Percentiles rank a stretch among this genome's conserved stretches.
These are phyloP conservation scores for Eurystomus gularis DNA, from an alignment of 2,113 vertebrate genomes.

Conservation along the genomic window DNA sequence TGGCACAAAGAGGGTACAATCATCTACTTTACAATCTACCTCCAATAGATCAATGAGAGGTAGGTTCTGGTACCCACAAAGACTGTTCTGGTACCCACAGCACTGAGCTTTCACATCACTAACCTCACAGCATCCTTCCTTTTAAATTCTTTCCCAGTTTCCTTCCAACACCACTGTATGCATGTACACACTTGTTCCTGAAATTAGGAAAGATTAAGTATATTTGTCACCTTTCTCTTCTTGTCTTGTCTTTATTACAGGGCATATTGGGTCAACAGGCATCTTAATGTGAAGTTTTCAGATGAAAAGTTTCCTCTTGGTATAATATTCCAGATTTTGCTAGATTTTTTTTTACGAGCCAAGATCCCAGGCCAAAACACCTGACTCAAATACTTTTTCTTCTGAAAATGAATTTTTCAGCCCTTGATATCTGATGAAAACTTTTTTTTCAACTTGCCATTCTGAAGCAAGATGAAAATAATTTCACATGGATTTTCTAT, in stretches of 20 bases:
- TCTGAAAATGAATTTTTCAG: neutral
- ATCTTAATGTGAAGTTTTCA: neutral
- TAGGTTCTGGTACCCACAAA: neutral
- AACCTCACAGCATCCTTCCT: neutral
- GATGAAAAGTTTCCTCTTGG: neutral
- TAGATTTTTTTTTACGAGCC: neutral
- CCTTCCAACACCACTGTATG: neutral
- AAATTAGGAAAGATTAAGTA: neutral
- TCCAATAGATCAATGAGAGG: neutral
- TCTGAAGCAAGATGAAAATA: neutral
- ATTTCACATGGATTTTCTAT: neutral
- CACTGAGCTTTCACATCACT: neutral
- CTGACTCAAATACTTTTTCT: neutral
- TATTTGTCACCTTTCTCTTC: neutral
- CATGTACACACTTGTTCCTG: neutral
- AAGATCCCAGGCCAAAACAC: neutral
- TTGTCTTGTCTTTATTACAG: neutral
- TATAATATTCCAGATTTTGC: neutral
- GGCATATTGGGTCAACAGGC: neutral
- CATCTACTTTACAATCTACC: neutral
- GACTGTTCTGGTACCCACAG: neutral
- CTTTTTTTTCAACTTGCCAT: neutral
- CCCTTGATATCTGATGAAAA: neutral
- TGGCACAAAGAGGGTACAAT: neutral
- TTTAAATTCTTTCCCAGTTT: neutral